Evolutionary conservation across 2,113 vertebrate genomes (phyloP).

Genomic region (Alligator sinensis): DNA sequence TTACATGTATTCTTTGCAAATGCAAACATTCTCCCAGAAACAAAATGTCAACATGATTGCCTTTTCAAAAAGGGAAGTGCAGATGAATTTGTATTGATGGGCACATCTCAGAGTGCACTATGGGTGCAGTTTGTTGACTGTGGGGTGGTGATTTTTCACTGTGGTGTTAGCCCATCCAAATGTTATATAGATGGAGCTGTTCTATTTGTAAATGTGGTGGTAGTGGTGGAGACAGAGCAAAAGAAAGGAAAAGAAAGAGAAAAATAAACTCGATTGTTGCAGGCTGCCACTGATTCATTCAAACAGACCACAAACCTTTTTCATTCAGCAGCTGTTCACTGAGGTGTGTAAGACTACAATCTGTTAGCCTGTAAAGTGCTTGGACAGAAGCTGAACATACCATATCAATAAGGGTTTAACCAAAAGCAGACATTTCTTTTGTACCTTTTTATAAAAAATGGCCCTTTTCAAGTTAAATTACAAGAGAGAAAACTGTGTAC

Average conservation of each 20-base stretch:
- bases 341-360: conserved; percentile 50
- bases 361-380: conserved; percentile 20
- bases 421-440: conserved; percentile 62
- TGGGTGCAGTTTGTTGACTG: neutral
- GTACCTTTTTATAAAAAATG: conserved; percentile 51
- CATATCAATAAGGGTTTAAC: conserved; percentile 46
- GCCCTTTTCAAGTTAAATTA: conserved; percentile 37
- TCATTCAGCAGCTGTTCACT: conserved; percentile 71
- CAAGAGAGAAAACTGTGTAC: conserved; percentile 51
- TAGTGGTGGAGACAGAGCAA: conserved; percentile 39
- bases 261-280: conserved; percentile 31
- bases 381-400: conserved; percentile 34
- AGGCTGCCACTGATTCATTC: conserved; percentile 4
- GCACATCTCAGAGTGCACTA: conserved; percentile 32
- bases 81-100: conserved; percentile 46
- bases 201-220: conserved; percentile 51
- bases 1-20: neutral
- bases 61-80: conserved; percentile 4
- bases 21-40: conserved; percentile 4
- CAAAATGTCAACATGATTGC: neutral
- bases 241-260: neutral
- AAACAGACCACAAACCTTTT: conserved; percentile 31
- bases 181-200: neutral
- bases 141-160: conserved; percentile 42
- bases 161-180: conserved; percentile 18